phyloP scores from a whole-genome alignment of 2,113 vertebrate genomes.

The Felis chaus region DNA sequence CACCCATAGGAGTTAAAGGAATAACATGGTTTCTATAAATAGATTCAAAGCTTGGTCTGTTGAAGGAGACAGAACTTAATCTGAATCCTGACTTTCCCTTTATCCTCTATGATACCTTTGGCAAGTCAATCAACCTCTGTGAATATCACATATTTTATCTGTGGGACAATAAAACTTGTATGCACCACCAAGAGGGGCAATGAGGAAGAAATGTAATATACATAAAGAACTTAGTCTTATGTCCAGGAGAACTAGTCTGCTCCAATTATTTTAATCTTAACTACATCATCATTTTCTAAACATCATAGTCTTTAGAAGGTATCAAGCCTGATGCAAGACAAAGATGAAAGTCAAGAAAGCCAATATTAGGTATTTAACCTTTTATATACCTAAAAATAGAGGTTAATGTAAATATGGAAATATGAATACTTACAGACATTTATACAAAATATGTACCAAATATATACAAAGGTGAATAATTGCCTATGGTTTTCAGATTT shows the following conservation, averaged over 20 bases:
- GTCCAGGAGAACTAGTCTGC: background rate
- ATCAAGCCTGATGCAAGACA: background rate
- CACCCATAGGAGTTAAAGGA: background rate
- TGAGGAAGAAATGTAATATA: background rate
- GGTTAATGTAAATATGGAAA: background rate
- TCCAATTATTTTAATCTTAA: background rate
- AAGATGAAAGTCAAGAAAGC: background rate
- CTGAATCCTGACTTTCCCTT: constrained; percentile 6
- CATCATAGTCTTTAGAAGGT: background rate
- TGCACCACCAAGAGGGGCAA: too few species aligned
- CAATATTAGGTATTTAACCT: background rate
- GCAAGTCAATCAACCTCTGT: background rate
- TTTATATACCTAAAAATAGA: background rate
- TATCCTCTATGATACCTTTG: background rate
- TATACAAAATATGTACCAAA: background rate
- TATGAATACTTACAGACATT: background rate
- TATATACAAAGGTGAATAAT: background rate
- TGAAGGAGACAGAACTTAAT: background rate
- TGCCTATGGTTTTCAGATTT: background rate
- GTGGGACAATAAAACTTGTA: background rate
- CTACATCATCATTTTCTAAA: background rate
- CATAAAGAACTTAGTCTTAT: background rate
- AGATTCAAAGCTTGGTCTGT: background rate
- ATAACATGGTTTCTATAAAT: background rate
- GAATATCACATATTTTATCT: background rate